Base-by-base conservation (phyloP, 2,888 invertebrate genomes). In the Coenonympha glycerion region DNA sequence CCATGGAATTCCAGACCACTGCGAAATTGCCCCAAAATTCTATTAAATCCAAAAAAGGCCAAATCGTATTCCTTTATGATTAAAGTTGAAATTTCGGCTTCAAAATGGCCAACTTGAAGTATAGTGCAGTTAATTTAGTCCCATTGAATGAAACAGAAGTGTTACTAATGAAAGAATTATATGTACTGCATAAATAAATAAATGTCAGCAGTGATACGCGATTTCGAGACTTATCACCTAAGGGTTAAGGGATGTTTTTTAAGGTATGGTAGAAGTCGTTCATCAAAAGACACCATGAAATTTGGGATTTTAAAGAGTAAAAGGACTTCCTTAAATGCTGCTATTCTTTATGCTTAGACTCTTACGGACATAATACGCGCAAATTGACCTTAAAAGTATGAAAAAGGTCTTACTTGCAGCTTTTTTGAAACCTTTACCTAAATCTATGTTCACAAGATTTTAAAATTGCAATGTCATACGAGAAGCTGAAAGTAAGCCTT, bases 1-100 rank as follows among this genome's bases (percentile, higher is more conserved):
- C 60, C 57, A 59, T 56, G 61, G 53, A 57, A 60, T 62, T 56
- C 58, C 53, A 55, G 16, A 56, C 57, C 52, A 49, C 53, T 48
- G 49, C 47, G 52, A 47, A 53, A 57, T 54, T 56, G 42, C 42
- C 39, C 31, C 31, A 5, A 21, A 41, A 46, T 33, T 15, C 39
- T 30, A 33, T 16, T 11, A 48, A 61, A 52, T 53, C 48, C 33
- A 48, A 46, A n/a, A 26, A 42, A 22, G 9, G 33, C 6, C 4
- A 37, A 30, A 11, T 55, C 52, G 59, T 69, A 65, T 52, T 3
- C 0, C 1, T 24, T 8, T 0, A 2, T 0, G 0, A n/a, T 59
- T 13, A 73, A 59, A 46, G 59, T 58, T 47, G 6, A 61, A 52
- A 65, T 58, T 70, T 9, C 49, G 18, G 21, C 49, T 21, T 9